Evolutionary conservation across 2,888 invertebrate species (phyloP), one percentile per base, ranked within the genome.

Genomic region (Agriotes lineatus): DNA sequence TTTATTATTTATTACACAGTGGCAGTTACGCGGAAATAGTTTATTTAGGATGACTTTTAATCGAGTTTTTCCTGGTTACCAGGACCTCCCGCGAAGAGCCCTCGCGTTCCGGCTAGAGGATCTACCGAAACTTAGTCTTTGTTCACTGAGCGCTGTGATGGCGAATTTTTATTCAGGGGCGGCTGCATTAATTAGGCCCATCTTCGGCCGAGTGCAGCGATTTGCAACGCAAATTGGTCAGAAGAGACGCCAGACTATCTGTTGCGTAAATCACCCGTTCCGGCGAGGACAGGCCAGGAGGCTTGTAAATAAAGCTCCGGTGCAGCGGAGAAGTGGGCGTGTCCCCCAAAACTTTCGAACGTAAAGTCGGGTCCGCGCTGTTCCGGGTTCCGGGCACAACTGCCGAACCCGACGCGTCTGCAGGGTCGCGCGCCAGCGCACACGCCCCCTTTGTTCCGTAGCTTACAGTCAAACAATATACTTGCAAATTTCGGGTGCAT

Each of bases 331-430:
- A 68, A 68, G 68, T 68, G 68, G 68, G 68, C 68, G 68, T 68
- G 68, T 59, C 68, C 39, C 63, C 18, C 10, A 64, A 63, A 56
- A 58, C 42, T 59, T 63, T 59, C 57, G 62, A 35, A 52, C 58
- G 63, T 68, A 60, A 63, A 65, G 64, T 54, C 39, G 69, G 57
- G 20, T 69, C 69, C 69, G 69, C 69, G 65, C 58, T 59, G 61
- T 64, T 69, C 69, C 69, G 69, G 69, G 65, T 69, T 69, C 69
- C 69, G 69, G 69, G 69, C 64, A 69, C 64, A 65, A 69, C 69
- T 69, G 69, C 69, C 64, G 58, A 69, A 69, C 56, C 68, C 69
- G 69, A 59, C 60, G 69, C 64, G 69, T 69, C 69, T 64, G 65
- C 69, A 64, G 65, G 69, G 69, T 65, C 65, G 69, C 69, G 69